Percentiles rank a stretch among this genome's conserved stretches.
These are phyloP conservation scores for Borostomias antarcticus DNA, from an alignment of 2,797 vertebrate species.

Conservation along the genomic window DNA sequence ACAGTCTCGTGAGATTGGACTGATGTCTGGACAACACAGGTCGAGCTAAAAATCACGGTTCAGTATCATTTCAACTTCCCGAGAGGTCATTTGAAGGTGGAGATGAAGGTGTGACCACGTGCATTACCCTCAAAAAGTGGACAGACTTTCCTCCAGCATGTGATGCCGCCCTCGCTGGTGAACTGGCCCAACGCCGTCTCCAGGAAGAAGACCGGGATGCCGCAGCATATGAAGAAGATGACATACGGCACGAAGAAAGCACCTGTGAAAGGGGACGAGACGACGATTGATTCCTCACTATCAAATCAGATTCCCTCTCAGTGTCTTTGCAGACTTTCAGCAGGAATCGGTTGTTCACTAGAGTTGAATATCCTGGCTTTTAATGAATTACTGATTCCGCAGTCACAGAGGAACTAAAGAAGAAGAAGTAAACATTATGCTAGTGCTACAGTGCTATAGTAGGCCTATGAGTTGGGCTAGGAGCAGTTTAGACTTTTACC, in stretches of 20 bases:
- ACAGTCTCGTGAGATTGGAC: not conserved
- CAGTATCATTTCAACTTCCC: no score
- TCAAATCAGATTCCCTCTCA: not conserved
- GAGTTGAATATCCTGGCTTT: not conserved
- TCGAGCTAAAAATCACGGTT: not conserved
- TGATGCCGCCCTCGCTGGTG: constrained; percentile 98
- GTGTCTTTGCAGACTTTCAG: not conserved
- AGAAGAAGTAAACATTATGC: no score
- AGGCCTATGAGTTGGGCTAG: no score
- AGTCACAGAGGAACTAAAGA: no score
- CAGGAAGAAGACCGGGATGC: constrained; percentile 97
- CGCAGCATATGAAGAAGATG: constrained; percentile 97
- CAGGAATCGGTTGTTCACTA: not conserved
- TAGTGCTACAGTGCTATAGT: no score
- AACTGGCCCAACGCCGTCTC: constrained; percentile 97
- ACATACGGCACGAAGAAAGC: constrained; percentile 98
- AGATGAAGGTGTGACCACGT: not conserved
- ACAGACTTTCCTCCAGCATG: constrained; percentile 97
- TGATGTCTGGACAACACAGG: not conserved
- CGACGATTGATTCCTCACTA: not conserved
- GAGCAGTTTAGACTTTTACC: no score
- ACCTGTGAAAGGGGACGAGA: constrained; percentile 70
- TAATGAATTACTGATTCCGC: no score
- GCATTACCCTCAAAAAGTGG: constrained; percentile 94
- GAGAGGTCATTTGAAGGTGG: not conserved